Conservation (phyloP, 64 coral and sea anemone species). For the Catalaphyllia jardinei region DNA sequence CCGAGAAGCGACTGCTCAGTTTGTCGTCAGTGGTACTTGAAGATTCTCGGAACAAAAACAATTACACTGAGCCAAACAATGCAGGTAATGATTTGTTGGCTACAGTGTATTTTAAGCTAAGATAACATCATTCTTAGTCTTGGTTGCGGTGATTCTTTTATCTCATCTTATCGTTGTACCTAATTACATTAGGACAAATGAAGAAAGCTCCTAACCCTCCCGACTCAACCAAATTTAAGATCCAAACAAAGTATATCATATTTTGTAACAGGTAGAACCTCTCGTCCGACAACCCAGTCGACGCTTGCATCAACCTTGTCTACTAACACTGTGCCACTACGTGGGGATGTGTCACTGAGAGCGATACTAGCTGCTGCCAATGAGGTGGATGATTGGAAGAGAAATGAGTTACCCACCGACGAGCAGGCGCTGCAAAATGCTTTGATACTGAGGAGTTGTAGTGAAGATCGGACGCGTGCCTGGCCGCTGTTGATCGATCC, state of each 20-base stretch:
- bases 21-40: constrained; percentile 55
- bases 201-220: too few relatives aligned
- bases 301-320: neutral
- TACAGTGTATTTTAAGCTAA: too few relatives aligned
- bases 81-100: neutral
- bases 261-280: neutral
- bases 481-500: constrained; percentile 93
- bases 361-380: constrained; percentile 57
- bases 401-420: constrained; percentile 68
- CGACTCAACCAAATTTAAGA: too few relatives aligned
- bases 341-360: constrained; percentile 70
- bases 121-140: too few relatives aligned
- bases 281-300: constrained; percentile 2
- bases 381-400: constrained; percentile 85
- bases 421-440: constrained; percentile 81
- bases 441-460: constrained; percentile 77
- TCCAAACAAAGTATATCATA: neutral
- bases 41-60: neutral
- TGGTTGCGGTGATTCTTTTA: too few relatives aligned
- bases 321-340: constrained; percentile 48
- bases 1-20: constrained; percentile 22
- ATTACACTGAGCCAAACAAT: neutral
- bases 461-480: constrained; percentile 54
- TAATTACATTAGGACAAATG: too few relatives aligned
- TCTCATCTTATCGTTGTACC: too few relatives aligned